These are phyloP conservation scores for Malurus alboscapulatus DNA, from an alignment of 2,113 vertebrate species.

Conservation along the genomic window DNA sequence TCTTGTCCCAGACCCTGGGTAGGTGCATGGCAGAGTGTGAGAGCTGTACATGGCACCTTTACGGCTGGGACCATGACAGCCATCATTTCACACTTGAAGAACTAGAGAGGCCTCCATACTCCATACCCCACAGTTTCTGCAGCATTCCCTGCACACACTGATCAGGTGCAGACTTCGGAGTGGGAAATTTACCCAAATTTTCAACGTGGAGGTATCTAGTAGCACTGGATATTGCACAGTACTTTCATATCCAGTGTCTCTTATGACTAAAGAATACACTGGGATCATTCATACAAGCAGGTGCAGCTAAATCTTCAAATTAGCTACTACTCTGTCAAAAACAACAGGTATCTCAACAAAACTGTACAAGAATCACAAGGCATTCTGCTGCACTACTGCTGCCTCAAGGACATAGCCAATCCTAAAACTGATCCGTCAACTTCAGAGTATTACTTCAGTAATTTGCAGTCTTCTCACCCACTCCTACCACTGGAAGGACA, in stretches of 20 bases:
- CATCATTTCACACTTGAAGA: background rate
- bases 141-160: background rate
- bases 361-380: background rate
- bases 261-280: background rate
- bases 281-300: background rate
- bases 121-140: background rate
- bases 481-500: background rate
- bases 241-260: background rate
- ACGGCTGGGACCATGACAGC: background rate
- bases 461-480: background rate
- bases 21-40: background rate
- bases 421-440: background rate
- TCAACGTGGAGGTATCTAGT: background rate
- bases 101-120: too few relatives aligned
- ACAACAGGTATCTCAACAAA: background rate
- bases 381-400: background rate
- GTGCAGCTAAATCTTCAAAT: background rate
- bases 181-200: background rate
- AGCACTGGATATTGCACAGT: background rate
- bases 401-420: background rate
- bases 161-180: background rate
- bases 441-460: background rate
- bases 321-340: background rate
- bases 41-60: background rate
- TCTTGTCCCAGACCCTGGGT: background rate